Evolutionary conservation across 2,797 vertebrate species (phyloP), one percentile per base, ranked within the genome.

Genomic region (Crocodylus rhombifer): DNA sequence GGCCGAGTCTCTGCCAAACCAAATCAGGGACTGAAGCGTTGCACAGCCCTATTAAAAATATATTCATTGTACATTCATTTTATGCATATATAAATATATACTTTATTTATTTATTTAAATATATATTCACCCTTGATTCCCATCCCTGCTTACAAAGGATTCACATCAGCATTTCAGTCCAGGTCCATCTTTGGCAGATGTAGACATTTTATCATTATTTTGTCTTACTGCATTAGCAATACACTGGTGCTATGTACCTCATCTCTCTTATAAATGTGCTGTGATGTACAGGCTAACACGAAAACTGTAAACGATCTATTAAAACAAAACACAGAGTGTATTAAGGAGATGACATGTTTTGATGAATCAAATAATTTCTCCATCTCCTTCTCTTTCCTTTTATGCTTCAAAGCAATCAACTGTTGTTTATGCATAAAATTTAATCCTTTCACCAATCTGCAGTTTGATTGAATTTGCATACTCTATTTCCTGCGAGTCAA

Each of bases 391-490:
- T 67, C 93, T 95, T 83, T 91, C 17, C 57, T 92, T 92, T 96
- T 92, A 90, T 96, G 96, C 89, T 98, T 97, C 90, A 97, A 97
- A 96, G 95, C 95, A 97, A 97, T 97, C 97, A 97, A 95, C 96
- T 86, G 80, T 95, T 97, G 95, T 97, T 97, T 98, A 96, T 93
- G 86, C 91, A 97, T 96, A 97, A 97, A 97, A 97, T 96, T 97
- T 97, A 97, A 97, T 98, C 93, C 89, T 96, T 97, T 96, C 95
- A 97, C 92, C 97, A 97, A 97, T 97, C 94, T 97, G 92, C 95
- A 97, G 87, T 95, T 97, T 97, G 96, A 97, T 96, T 97, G 95
- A 98, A 97, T 98, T 98, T 97, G 95, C 97, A 97, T 97, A 98
- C 95, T 95, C 91, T 96, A 97, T 97, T 97, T 98, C 95, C 94